Evolutionary conservation across 1,140 invertebrate species (phyloP).

Genomic region (Drosophila santomea): DNA sequence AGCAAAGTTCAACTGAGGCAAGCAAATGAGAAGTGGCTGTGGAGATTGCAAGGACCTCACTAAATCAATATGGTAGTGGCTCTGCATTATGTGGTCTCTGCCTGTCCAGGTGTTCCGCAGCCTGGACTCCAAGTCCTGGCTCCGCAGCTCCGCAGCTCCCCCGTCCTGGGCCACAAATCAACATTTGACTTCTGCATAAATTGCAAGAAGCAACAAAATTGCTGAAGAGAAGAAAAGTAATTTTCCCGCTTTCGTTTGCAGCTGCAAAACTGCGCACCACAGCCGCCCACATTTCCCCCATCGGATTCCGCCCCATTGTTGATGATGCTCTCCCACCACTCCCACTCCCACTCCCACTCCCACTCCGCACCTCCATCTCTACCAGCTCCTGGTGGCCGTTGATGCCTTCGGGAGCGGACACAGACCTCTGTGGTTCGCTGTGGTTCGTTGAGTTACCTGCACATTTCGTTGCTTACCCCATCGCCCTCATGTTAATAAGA

Average conservation of each 20-base stretch:
- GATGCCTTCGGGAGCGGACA: slow-evolving; percentile 32
- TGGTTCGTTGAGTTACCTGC: slow-evolving; percentile 49
- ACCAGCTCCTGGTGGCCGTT: slow-evolving; percentile 29
- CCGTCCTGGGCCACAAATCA: slow-evolving; percentile 66
- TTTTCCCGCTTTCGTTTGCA: slow-evolving; percentile 79
- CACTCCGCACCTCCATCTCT: background rate
- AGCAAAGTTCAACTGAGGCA: slow-evolving; percentile 15
- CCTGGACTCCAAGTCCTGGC: background rate
- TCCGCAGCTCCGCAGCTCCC: slow-evolving; percentile 2
- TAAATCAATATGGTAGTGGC: slow-evolving; percentile 71
- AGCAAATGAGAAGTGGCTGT: slow-evolving; percentile 11
- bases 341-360: background rate
- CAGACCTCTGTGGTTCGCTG: slow-evolving; percentile 29
- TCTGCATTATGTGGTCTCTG: slow-evolving; percentile 23
- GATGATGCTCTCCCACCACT: slow-evolving; percentile 41
- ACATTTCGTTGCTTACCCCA: slow-evolving; percentile 63
- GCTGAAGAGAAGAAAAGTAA: slow-evolving; percentile 71
- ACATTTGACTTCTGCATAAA: slow-evolving; percentile 83
- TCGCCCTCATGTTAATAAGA: slow-evolving; percentile 58
- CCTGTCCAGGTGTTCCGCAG: slow-evolving; percentile 1
- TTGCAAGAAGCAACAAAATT: slow-evolving; percentile 81
- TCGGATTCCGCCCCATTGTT: slow-evolving; percentile 35
- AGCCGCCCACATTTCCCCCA: background rate
- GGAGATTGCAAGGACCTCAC: slow-evolving; percentile 45
- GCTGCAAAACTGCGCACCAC: slow-evolving; percentile 42